Conservation (phyloP, 2,797 vertebrate species). For the Zalophus californianus region DNA sequence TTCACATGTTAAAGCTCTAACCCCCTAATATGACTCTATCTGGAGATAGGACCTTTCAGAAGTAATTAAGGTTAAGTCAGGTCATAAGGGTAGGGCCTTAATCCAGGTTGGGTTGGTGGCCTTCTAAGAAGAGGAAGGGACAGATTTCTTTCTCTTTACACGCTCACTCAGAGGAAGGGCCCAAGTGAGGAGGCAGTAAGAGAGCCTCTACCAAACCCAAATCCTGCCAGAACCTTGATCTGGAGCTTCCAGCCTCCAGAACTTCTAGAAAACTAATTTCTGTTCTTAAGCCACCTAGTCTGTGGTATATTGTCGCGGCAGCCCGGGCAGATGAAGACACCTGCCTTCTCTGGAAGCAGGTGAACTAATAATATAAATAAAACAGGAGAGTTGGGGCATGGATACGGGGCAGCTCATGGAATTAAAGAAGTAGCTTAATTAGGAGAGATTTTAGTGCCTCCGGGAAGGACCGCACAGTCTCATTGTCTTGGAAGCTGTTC, state of each 20-base stretch:
- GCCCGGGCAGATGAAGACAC: not conserved
- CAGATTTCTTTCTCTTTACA: not conserved
- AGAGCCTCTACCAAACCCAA: not conserved
- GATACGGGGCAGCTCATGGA: not conserved
- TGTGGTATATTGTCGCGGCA: not conserved
- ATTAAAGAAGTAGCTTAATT: not conserved
- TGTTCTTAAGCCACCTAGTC: not conserved
- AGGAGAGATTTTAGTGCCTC: not conserved
- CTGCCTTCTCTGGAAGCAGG: not conserved
- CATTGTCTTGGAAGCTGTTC: not conserved
- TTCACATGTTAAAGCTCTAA: not conserved
- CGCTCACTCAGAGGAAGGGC: not conserved
- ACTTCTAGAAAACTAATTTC: not conserved
- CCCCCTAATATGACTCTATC: not conserved
- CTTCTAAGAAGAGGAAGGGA: not conserved
- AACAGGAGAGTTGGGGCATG: not conserved
- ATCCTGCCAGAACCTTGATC: not conserved
- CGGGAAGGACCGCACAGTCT: fast-evolving
- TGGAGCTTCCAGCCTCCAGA: not conserved
- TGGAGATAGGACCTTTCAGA: not conserved
- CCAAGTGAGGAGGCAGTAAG: not conserved
- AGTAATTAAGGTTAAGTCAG: not conserved
- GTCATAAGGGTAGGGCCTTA: not conserved
- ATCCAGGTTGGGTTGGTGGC: not conserved
- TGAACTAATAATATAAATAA: not conserved